Conservation (phyloP, 2,113 vertebrate species). For the Caloenas nicobarica region DNA sequence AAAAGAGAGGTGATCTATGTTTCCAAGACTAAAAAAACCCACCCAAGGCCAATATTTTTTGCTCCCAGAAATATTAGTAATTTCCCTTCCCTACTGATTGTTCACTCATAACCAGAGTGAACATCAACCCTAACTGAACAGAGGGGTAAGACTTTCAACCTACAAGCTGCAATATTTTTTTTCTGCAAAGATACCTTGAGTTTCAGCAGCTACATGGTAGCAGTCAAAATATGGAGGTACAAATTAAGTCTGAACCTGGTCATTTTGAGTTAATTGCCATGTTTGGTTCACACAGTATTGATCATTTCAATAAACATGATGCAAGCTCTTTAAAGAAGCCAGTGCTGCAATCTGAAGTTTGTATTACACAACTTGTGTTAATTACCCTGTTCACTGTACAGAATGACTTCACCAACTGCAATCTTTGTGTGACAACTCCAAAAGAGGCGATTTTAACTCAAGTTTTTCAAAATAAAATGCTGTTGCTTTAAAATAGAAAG, state of each 20-base stretch:
- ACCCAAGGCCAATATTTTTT: neutral
- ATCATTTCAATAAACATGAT: neutral
- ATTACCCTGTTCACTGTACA: neutral
- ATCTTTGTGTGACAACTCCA: neutral
- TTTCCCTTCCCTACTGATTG: neutral
- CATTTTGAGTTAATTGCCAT: neutral
- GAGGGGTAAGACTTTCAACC: neutral
- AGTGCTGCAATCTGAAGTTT: neutral
- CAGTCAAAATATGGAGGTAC: neutral
- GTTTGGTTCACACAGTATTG: neutral
- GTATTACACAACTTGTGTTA: neutral
- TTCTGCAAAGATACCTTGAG: neutral
- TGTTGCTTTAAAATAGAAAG: neutral
- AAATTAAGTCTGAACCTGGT: neutral
- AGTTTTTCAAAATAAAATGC: neutral
- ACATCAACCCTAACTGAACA: neutral
- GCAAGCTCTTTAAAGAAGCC: neutral
- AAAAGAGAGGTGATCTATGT: neutral
- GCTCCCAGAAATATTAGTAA: neutral
- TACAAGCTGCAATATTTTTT: neutral
- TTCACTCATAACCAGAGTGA: neutral
- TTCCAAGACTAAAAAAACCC: neutral
- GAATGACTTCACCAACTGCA: neutral
- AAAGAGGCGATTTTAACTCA: neutral
- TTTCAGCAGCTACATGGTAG: neutral